A percentile compares a stretch with the other conserved stretches of the same genome.
These are phyloP conservation scores for Trinectes maculatus DNA, from an alignment of 2,113 vertebrate genomes.

Conservation along the genomic window DNA sequence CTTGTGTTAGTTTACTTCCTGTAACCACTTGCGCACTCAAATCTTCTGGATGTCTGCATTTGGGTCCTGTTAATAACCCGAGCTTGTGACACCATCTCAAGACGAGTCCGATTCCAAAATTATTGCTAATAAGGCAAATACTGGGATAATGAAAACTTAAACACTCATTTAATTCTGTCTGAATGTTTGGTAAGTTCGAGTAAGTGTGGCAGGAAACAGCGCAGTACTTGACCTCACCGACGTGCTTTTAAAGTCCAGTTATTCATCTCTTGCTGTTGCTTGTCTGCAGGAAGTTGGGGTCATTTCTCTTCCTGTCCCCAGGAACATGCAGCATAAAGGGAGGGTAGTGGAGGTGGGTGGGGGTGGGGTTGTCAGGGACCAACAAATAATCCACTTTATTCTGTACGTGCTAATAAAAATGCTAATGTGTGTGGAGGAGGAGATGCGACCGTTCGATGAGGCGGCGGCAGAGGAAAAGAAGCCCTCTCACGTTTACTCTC, in stretches of 20 bases:
- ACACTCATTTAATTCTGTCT: too few species aligned
- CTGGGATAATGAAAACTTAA: too few species aligned
- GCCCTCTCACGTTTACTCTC: slow-evolving; percentile 7
- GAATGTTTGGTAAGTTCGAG: background rate
- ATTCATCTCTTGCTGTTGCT: slow-evolving; percentile 19
- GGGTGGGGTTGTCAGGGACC: slow-evolving; percentile 37
- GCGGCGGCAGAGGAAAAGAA: slow-evolving; percentile 23
- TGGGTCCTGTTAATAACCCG: too few species aligned
- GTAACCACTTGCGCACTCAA: too few species aligned
- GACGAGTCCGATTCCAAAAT: too few species aligned
- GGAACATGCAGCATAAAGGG: slow-evolving; percentile 8
- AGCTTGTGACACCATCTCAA: too few species aligned
- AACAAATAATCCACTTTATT: slow-evolving; percentile 68
- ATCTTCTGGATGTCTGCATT: too few species aligned
- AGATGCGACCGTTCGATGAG: slow-evolving; percentile 43
- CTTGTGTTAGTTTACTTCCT: too few species aligned
- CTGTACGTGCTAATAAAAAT: slow-evolving; percentile 77
- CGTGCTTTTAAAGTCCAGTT: slow-evolving; percentile 20
- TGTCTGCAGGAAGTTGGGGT: slow-evolving; percentile 31
- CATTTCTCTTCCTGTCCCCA: slow-evolving; percentile 40
- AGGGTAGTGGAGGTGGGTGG: background rate
- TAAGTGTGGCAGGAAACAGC: background rate
- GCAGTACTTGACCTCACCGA: slow-evolving; percentile 6
- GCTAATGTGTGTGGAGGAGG: slow-evolving; percentile 58
- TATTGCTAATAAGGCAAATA: too few species aligned